phyloP scores from a whole-genome alignment of 1,140 invertebrate species.

The Armadillidium nasatum region DNA sequence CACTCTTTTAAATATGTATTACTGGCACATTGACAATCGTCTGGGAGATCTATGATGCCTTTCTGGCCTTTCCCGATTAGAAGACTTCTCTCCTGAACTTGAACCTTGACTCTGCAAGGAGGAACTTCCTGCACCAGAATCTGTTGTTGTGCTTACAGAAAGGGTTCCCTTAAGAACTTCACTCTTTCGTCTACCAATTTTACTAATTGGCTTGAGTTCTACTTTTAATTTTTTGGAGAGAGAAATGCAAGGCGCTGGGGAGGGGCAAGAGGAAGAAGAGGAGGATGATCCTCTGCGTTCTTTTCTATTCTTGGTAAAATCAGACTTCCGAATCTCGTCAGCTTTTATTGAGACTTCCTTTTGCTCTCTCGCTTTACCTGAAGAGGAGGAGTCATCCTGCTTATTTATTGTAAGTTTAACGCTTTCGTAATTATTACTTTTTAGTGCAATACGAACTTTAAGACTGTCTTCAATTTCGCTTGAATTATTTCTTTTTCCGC shows the following conservation, averaged over 20 bases:
- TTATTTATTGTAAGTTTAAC: too few species aligned
- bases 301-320: background rate
- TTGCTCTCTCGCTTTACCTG: too few species aligned
- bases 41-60: background rate
- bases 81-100: background rate
- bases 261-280: background rate
- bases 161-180: background rate
- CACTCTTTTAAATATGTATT: background rate
- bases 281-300: background rate
- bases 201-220: background rate
- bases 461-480: conserved; percentile 4
- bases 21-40: background rate
- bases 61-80: background rate
- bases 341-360: background rate
- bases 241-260: background rate
- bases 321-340: background rate
- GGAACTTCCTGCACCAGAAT: background rate
- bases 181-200: background rate
- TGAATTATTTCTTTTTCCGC: background rate
- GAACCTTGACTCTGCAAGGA: background rate
- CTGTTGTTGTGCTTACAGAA: background rate
- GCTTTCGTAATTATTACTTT: background rate
- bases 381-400: too few species aligned
- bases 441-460: background rate
- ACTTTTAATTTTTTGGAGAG: background rate